Base-by-base conservation (phyloP, 2,113 vertebrate species). In the Glaucidium brasilianum region DNA sequence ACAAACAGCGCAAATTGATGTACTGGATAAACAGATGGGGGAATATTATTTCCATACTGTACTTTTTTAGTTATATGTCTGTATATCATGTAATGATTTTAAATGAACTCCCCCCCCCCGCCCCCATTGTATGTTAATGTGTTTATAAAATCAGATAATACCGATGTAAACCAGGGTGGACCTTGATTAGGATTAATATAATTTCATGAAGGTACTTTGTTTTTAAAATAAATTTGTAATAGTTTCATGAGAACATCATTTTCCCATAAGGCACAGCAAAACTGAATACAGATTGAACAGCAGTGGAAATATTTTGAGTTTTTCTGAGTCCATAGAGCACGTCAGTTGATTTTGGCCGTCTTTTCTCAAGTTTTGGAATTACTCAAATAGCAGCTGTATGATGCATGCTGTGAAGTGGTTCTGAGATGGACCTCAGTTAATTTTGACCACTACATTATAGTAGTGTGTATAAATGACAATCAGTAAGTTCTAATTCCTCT, bases 61-160 rank as follows among this genome's bases (percentile, higher is more conserved):
- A 97, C 92, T 95, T 97, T 97, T 98, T 96, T 97, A 97, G 95
- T 98, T 99, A 98, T 98, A 98, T 98, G 97, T 98, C 98, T 99
- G 98, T 99, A 98, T 98, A 98, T 98, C 98, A 98, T 97, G 97
- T 98, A 97, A 97, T 96, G 95, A 93, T 98, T 98, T 98, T 98
- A 98, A 98, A 98, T 98, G 98, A 99, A 98, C 98, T 97, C 71
- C 81, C 86, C 85, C 82, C 88, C 67, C 67, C 89, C 78, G 10
- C 39, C 39, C n/a, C n/a, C n/a, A 95, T 96, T 97, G 92, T 92
- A 87, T 98, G 88, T 96, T 96, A 92, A 96, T 81, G 76, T 98
- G 90, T 98, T 98, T 97, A 95, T 97, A 96, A 94, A 98, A 90
- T 92, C 91, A 95, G 90, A 97, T 94, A 88, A 56, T 97, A 77